Percentiles rank a stretch among this genome's conserved stretches.
Conservation (phyloP, 2,113 vertebrate genomes). For the Struthidea cinerea region DNA sequence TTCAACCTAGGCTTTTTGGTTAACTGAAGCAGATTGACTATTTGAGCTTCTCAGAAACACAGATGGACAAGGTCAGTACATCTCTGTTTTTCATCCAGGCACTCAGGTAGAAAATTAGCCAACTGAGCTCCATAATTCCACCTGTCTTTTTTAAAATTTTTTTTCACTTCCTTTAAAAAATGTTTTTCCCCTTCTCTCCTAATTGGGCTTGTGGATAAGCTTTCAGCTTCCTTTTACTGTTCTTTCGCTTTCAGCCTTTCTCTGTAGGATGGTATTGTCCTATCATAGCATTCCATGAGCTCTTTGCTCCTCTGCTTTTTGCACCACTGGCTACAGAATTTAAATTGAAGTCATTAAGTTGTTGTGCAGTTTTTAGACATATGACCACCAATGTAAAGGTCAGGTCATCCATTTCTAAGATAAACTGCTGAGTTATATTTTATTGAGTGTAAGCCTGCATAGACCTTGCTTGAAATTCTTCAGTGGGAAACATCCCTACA, state of each 20-base stretch:
- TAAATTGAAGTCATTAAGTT: background rate
- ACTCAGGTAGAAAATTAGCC: slow-evolving; percentile 70
- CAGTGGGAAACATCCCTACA: background rate
- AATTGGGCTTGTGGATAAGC: slow-evolving; percentile 18
- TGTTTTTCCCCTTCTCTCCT: background rate
- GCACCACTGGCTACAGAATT: background rate
- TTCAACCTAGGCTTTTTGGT: slow-evolving; percentile 45
- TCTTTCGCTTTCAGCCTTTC: background rate
- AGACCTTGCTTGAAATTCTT: background rate
- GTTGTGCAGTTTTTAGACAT: background rate
- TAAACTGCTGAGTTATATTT: background rate
- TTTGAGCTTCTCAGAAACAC: slow-evolving; percentile 53
- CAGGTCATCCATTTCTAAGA: background rate
- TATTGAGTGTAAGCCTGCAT: background rate
- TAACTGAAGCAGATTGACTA: slow-evolving; percentile 44
- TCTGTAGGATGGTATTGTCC: background rate
- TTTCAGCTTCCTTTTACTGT: background rate
- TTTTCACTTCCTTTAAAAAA: background rate
- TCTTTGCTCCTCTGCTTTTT: background rate
- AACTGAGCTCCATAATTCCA: slow-evolving; percentile 26
- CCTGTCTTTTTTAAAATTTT: background rate
- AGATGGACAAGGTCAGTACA: slow-evolving; percentile 45
- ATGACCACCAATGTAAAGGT: background rate
- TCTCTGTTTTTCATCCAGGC: slow-evolving; percentile 57
- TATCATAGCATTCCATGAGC: background rate